These are phyloP conservation scores for Ara ararauna DNA, from an alignment of 2,797 vertebrate species.

Conservation along the genomic window DNA sequence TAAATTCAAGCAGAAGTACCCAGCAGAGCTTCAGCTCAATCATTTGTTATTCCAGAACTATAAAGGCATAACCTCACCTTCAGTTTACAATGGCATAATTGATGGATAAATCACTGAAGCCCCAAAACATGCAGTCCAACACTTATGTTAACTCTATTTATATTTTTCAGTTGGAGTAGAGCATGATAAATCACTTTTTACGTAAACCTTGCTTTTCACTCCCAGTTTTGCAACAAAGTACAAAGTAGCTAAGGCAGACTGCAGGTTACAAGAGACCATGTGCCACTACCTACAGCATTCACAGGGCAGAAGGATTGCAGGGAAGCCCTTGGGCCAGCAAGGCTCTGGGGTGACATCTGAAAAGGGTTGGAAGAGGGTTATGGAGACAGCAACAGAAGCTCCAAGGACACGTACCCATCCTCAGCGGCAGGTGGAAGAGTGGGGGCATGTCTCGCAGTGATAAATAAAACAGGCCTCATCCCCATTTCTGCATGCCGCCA, in stretches of 20 bases:
- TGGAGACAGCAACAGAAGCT: neutral
- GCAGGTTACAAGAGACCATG: neutral
- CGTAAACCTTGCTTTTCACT: neutral
- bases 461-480: slow-evolving; percentile 21
- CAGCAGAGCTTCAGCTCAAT: neutral
- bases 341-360: neutral
- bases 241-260: neutral
- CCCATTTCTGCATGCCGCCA: neutral
- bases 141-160: neutral
- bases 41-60: neutral
- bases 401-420: neutral
- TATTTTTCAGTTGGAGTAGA: neutral
- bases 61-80: neutral
- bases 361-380: neutral
- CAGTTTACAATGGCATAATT: neutral
- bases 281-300: fast-evolving
- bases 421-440: neutral
- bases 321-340: neutral
- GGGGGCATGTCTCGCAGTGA: neutral
- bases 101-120: slow-evolving; percentile 2
- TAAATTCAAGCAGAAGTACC: neutral
- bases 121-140: neutral
- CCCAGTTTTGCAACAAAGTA: neutral
- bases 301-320: neutral
- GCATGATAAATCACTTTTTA: neutral